Evolutionary conservation across 2,113 vertebrate species (phyloP).

Genomic region (Mesitornis unicolor): DNA sequence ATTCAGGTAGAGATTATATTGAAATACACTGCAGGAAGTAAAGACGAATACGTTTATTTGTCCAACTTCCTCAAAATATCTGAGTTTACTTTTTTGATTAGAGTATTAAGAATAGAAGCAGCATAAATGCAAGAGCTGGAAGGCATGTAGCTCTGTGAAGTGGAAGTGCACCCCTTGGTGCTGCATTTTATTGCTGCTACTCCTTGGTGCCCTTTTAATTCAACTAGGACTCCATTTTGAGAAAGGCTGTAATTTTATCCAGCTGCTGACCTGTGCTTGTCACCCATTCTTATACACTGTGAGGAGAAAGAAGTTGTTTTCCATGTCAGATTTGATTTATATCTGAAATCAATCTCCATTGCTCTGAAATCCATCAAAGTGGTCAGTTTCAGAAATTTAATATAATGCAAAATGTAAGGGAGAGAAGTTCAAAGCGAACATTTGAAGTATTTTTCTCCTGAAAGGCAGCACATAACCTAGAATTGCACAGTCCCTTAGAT

Average conservation of each 20-base stretch:
- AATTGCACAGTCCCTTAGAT: neutral
- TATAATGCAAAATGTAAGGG: neutral
- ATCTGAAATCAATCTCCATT: conserved; percentile 10
- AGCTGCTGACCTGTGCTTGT: conserved; percentile 10
- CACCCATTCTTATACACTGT: neutral
- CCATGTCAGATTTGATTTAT: conserved; percentile 6
- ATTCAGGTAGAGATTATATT: neutral
- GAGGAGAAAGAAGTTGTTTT: conserved; percentile 8
- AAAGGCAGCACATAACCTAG: neutral
- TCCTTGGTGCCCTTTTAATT: neutral
- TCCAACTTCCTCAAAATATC: neutral
- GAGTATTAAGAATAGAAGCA: neutral
- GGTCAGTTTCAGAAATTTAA: conserved; percentile 27
- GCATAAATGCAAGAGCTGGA: neutral
- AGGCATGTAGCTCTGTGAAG: neutral
- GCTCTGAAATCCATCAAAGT: conserved; percentile 21
- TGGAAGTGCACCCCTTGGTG: neutral
- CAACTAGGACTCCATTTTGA: neutral
- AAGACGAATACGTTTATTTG: neutral
- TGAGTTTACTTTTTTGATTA: neutral
- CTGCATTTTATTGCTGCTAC: neutral
- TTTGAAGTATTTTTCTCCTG: neutral
- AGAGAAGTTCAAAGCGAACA: neutral
- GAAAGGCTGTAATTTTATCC: conserved; percentile 23
- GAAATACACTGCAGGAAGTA: neutral